Base-by-base conservation (phyloP, 2,113 vertebrate genomes). In the Salvelinus alpinus region DNA sequence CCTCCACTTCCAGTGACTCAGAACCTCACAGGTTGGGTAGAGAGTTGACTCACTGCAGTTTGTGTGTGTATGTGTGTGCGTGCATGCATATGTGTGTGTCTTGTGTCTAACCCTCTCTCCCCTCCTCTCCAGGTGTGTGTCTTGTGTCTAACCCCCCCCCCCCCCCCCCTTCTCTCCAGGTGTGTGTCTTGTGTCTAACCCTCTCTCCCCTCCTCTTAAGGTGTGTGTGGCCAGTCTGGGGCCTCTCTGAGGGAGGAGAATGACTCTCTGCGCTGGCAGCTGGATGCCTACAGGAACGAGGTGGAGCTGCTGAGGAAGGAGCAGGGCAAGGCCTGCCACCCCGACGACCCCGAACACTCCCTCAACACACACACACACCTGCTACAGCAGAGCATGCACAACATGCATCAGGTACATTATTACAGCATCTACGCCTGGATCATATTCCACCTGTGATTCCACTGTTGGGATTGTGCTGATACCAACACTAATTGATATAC, bases 251-350 rank as follows among this genome's bases (percentile, higher is more conserved):
- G 92, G 80, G 97, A 99, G 80, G 96, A 99, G 91, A 99, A 99
- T 0, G 96, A 97, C 89, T 99, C 97, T n/a, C 94, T 99, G 25
- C 95, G 97, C 0, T 98, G 97, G 96, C 96, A 98, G 90, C 92
- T 98, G 85, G 97, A 99, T 0, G 95, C 96, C 47, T 99, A 97
- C 65, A 95, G 96, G 84, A 98, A 96, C 0, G 97, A 99, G 84
- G 96, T 97, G 86, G 96, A 99, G 82, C 94, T 98, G 4, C 90
- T 99, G 73, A 98, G 95, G 76, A 96, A 96, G 77, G 96, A 99
- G 67, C 95, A 97, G 71, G 94, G 92, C 20, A 93, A 92, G 75
- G 82, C 91, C 4, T 92, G 93, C 11, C 91, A 91, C 1, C 90
- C 90, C 0, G 96, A 97, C 8, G 95, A 97, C 9, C 94, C 92